These are phyloP conservation scores for Homalodisca vitripennis DNA, from an alignment of 1,140 invertebrate species.

Conservation along the genomic window DNA sequence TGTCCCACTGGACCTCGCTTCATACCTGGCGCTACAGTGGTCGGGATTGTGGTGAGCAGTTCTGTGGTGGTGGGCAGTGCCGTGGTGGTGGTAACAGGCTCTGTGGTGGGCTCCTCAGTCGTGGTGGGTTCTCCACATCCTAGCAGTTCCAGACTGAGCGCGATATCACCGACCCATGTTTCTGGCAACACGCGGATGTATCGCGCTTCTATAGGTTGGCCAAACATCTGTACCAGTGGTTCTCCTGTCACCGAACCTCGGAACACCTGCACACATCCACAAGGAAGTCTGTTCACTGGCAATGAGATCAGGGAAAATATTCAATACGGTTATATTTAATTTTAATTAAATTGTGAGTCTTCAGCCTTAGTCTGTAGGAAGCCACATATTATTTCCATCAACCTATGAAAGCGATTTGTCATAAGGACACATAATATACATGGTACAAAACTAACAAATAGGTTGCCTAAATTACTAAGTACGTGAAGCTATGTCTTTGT, in stretches of 20 bases:
- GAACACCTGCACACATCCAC: constrained; percentile 63
- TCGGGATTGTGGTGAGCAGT: neutral
- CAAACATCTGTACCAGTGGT: constrained; percentile 60
- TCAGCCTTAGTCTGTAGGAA: too few species aligned
- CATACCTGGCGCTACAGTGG: constrained; percentile 24
- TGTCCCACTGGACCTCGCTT: too few species aligned
- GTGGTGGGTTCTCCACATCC: constrained; percentile 56
- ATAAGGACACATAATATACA: too few species aligned
- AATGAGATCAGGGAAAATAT: too few species aligned
- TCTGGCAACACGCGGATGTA: constrained; percentile 68
- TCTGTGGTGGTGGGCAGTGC: neutral
- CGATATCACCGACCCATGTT: constrained; percentile 72
- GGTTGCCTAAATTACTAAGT: too few species aligned
- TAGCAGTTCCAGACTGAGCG: constrained; percentile 69
- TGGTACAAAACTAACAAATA: too few species aligned
- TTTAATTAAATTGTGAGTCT: too few species aligned
- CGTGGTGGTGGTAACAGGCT: neutral
- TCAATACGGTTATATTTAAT: too few species aligned
- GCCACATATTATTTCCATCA: too few species aligned
- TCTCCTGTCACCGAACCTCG: constrained; percentile 65
- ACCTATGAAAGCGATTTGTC: too few species aligned
- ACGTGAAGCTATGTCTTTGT: too few species aligned
- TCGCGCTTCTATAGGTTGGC: constrained; percentile 66
- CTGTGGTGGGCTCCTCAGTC: constrained; percentile 5
- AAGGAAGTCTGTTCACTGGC: too few species aligned